These are phyloP conservation scores for Carettochelys insculpta DNA, from an alignment of 2,113 vertebrate genomes.

Conservation along the genomic window DNA sequence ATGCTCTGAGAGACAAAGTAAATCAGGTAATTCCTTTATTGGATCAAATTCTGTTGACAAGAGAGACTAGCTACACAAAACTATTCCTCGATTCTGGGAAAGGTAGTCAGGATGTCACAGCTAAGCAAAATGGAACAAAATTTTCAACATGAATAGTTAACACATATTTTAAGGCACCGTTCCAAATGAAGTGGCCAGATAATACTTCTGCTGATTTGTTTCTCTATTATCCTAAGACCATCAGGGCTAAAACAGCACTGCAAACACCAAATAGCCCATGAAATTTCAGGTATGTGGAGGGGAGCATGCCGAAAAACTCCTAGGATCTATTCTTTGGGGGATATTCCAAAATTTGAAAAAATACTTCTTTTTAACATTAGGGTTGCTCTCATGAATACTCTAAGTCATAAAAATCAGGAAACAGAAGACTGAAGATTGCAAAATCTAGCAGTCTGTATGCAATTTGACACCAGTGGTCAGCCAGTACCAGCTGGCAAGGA, in stretches of 20 bases:
- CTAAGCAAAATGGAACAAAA: neutral
- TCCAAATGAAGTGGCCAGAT: neutral
- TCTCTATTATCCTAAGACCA: neutral
- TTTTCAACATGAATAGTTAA: neutral
- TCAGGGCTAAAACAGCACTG: neutral
- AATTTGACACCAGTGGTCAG: too few species aligned
- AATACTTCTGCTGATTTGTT: neutral
- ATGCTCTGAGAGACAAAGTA: neutral
- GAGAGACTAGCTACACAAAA: neutral
- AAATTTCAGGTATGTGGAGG: neutral
- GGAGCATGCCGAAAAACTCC: neutral
- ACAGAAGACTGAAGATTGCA: neutral
- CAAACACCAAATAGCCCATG: neutral
- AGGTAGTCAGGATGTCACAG: neutral
- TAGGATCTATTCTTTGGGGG: neutral
- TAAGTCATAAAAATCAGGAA: neutral
- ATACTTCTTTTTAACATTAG: neutral
- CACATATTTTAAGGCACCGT: neutral
- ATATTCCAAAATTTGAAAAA: neutral
- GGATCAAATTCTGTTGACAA: neutral
- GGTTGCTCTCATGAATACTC: neutral
- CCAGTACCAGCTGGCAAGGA: too few species aligned
- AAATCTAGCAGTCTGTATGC: neutral
- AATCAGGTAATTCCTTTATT: neutral
- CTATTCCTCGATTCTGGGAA: neutral